A percentile compares a stretch with the other conserved stretches of the same genome.
These are phyloP conservation scores for Bucorvus abyssinicus DNA, from an alignment of 2,797 vertebrate genomes.

Conservation along the genomic window DNA sequence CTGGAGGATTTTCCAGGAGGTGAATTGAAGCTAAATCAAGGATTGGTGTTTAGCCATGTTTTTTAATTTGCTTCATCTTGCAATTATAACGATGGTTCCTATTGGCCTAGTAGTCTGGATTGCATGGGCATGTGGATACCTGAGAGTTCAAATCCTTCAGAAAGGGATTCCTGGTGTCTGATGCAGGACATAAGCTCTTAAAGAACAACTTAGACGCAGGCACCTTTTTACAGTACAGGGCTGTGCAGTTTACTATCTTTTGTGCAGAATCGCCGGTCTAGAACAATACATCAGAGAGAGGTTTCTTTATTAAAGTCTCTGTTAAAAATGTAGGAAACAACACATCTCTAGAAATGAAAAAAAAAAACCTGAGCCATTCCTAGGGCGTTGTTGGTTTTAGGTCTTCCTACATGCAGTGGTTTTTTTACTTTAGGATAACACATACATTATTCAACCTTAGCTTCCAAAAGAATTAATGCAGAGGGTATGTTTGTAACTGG, in stretches of 20 bases:
- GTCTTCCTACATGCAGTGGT: background rate
- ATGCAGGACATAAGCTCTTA: background rate
- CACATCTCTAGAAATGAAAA: background rate
- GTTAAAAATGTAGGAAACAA: background rate
- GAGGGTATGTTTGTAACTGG: background rate
- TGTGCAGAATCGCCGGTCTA: background rate
- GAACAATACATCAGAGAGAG: background rate
- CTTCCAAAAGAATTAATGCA: background rate
- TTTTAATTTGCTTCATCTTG: background rate
- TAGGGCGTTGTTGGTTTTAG: background rate
- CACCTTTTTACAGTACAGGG: background rate
- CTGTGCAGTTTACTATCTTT: background rate
- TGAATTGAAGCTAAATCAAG: constrained; percentile 20
- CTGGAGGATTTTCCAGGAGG: background rate
- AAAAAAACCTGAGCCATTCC: background rate
- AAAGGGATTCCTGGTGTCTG: background rate
- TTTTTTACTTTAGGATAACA: background rate
- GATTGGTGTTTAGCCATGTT: background rate
- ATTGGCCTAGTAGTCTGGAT: background rate
- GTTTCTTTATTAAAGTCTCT: background rate
- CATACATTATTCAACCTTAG: background rate
- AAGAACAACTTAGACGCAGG: background rate
- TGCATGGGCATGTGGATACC: background rate
- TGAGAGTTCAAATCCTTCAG: background rate
- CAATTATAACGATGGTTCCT: background rate